These are phyloP conservation scores for Clepsis dumicolana DNA, from an alignment of 2,888 invertebrate genomes.

Conservation along the genomic window DNA sequence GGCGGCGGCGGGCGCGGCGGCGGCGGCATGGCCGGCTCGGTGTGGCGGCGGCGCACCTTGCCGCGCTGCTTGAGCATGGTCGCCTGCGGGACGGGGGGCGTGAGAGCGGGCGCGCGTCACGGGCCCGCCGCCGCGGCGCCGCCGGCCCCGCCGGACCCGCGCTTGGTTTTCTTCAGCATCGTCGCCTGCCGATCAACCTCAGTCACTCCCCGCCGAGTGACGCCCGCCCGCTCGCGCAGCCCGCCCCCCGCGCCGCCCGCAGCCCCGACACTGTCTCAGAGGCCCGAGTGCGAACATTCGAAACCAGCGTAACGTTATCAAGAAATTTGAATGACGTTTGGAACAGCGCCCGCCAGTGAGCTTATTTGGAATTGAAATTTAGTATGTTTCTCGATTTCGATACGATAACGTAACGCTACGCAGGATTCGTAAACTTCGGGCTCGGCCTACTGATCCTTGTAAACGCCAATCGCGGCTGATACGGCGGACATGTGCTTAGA, in stretches of 20 bases:
- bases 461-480: not conserved
- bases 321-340: too few species aligned
- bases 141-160: conserved; percentile 91
- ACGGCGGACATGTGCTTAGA: not conserved
- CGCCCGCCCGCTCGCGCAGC: conserved; percentile 54
- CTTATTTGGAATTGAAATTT: too few species aligned
- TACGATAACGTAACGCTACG: too few species aligned
- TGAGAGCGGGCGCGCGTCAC: conserved; percentile 56
- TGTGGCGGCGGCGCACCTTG: conserved; percentile 98
- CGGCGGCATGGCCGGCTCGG: conserved; percentile 92
- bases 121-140: conserved; percentile 89
- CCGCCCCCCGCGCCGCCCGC: conserved; percentile 47
- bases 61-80: conserved; percentile 99
- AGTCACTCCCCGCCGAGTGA: conserved; percentile 50
- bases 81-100: conserved; percentile 89
- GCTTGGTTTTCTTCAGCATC: conserved; percentile 99
- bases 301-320: too few species aligned
- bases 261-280: conserved; percentile 40
- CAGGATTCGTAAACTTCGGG: too few species aligned
- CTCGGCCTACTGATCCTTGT: too few species aligned
- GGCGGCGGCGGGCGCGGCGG: conserved; percentile 74
- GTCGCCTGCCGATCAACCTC: conserved; percentile 92
- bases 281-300: too few species aligned
- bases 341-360: too few species aligned
- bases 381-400: too few species aligned